Conservation (phyloP, 2,888 invertebrate genomes). For the Catotricha subobsoleta region DNA sequence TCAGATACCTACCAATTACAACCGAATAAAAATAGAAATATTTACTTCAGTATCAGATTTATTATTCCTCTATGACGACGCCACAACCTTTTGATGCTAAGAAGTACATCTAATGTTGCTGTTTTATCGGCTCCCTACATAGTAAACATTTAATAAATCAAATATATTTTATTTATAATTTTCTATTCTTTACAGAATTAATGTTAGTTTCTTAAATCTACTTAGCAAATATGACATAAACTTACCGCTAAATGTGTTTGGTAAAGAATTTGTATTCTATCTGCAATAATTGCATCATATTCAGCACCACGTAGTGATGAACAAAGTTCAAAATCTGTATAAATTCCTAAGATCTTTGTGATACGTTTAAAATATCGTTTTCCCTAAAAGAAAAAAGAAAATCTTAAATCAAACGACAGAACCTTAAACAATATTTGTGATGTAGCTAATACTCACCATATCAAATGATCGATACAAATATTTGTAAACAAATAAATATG, state of each 20-base stretch:
- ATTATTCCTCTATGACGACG: no score
- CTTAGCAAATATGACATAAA: neutral
- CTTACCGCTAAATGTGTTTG: constrained; percentile 2
- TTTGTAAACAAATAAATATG: constrained; percentile 1
- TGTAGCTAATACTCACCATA: neutral
- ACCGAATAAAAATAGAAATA: no score
- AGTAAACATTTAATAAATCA: neutral
- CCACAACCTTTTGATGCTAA: neutral
- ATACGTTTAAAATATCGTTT: neutral
- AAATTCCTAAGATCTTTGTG: neutral
- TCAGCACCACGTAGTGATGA: constrained; percentile 1
- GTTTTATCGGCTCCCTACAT: neutral
- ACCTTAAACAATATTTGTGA: neutral
- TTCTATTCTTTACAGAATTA: no score
- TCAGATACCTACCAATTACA: no score
- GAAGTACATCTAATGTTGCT: neutral
- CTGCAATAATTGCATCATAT: constrained; percentile 1
- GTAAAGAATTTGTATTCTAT: neutral
- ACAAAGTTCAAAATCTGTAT: neutral
- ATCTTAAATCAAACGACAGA: neutral
- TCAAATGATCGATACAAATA: neutral
- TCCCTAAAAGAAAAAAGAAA: neutral
- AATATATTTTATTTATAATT: no score
- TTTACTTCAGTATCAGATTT: no score
- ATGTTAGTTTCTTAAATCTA: no score